Evolutionary conservation across 1,140 invertebrate species (phyloP).

Genomic region (Temnothorax nylanderi): DNA sequence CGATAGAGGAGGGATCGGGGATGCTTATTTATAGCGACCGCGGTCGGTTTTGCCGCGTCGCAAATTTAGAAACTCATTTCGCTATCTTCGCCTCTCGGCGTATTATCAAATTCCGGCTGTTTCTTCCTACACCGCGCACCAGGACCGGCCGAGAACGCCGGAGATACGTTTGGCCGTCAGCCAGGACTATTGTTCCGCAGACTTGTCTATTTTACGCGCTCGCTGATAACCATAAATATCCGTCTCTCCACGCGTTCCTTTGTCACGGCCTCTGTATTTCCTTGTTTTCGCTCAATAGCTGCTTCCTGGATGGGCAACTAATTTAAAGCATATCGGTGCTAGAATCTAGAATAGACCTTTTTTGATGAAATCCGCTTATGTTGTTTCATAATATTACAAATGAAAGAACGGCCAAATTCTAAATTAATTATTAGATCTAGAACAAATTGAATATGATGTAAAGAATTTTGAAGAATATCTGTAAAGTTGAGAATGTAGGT

Average conservation of each 20-base stretch:
- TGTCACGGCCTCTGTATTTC: slow-evolving; percentile 40
- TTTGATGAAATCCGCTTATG: not conserved
- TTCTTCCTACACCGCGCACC: slow-evolving; percentile 29
- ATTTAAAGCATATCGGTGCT: slow-evolving; percentile 7
- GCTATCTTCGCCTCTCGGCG: slow-evolving; percentile 62
- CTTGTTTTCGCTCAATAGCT: slow-evolving; percentile 34
- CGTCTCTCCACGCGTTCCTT: slow-evolving; percentile 14
- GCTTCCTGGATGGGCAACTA: not conserved
- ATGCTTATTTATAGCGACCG: slow-evolving; percentile 68
- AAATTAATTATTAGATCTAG: not conserved
- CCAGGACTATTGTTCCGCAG: slow-evolving; percentile 55
- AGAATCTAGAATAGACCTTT: not conserved
- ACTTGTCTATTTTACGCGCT: slow-evolving; percentile 47
- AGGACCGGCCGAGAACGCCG: not conserved
- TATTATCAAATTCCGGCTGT: slow-evolving; percentile 59
- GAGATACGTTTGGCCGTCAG: slow-evolving; percentile 25
- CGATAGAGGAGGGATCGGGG: slow-evolving; percentile 13
- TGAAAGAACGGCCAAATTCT: not conserved
- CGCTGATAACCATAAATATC: slow-evolving; percentile 58
- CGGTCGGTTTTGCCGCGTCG: slow-evolving; percentile 48
- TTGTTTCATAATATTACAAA: not conserved
- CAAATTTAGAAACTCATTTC: slow-evolving; percentile 74
- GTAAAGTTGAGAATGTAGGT: not conserved
- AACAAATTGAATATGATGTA: not conserved
- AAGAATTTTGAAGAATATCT: not conserved